A percentile compares a stretch with the other conserved stretches of the same genome.
Evolutionary conservation across 2,113 vertebrate genomes (phyloP).

Genomic region (Struthio camelus): DNA sequence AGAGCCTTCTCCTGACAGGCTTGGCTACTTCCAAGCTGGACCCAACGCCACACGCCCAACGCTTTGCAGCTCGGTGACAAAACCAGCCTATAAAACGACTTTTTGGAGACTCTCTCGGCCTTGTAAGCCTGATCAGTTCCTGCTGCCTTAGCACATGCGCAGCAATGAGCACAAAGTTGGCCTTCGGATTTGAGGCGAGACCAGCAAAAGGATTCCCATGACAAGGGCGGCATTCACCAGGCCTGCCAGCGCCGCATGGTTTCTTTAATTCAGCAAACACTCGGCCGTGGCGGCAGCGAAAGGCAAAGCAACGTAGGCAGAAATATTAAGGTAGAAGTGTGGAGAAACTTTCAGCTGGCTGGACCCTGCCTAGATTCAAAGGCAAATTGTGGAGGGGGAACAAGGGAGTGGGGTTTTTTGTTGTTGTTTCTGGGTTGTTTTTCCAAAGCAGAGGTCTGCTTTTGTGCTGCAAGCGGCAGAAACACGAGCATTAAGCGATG

Average conservation of each 20-base stretch:
- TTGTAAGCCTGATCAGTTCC: background rate
- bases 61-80: background rate
- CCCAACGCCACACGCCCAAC: background rate
- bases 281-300: constrained; percentile 20
- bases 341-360: background rate
- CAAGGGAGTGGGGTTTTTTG: background rate
- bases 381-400: background rate
- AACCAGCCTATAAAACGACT: background rate
- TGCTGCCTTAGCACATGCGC: background rate
- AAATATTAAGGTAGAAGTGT: constrained; percentile 49
- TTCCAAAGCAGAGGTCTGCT: constrained; percentile 15
- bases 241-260: constrained; percentile 32
- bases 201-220: background rate
- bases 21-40: background rate
- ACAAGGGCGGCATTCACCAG: constrained; percentile 55
- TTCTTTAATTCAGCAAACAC: constrained; percentile 69
- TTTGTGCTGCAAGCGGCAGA: constrained; percentile 1
- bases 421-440: background rate
- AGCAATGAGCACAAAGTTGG: background rate
- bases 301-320: constrained; percentile 33
- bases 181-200: background rate
- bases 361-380: constrained; percentile 21
- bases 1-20: background rate
- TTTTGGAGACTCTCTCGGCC: background rate
- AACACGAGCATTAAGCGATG: constrained; percentile 33